Evolutionary conservation across 2,113 vertebrate species (phyloP), one percentile per base, ranked within the genome.

Genomic region (Myotis yumanensis): DNA sequence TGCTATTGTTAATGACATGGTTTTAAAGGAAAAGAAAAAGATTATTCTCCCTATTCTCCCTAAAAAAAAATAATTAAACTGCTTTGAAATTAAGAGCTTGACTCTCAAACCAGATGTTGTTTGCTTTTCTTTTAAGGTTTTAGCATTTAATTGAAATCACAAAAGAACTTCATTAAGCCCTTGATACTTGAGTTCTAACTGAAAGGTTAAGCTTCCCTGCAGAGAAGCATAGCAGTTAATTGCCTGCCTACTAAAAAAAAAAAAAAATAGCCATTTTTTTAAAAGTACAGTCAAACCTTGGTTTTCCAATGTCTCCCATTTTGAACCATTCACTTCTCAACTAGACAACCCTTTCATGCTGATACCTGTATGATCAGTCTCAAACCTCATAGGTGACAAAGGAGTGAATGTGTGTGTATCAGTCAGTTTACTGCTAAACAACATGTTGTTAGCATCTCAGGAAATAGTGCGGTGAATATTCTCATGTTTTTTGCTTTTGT

Each of bases 61-160:
- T 72, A n/a, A 86, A 86, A 86, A 86, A 72, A 96, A 84, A 62
- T 86, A 75, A 83, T 93, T 93, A 92, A 76, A 95, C 12, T 85
- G 86, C 92, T 95, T 94, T 86, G 90, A 98, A 97, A 96, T 85
- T 62, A 96, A 97, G 43, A 88, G 15, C 11, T 59, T 94, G 86
- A 87, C 90, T 93, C 87, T 93, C 35, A 93, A 97, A 79, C 90
- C 86, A 69, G 97, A 95, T 96, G 72, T 82, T 96, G 52, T 97
- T 96, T 94, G 57, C n/a, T 89, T 92, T 87, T 84, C 89, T 82
- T 96, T 75, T 92, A 68, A 97, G 97, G 40, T 64, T 75, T 90
- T 64, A 79, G 11, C 37, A 93, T 59, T 88, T 94, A 89, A 93
- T 32, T 72, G 91, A 88, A 95, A 96, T 96, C 18, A 2, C 76